These are phyloP conservation scores for Coregonus suidteri DNA, from an alignment of 2,797 vertebrate species.

Conservation along the genomic window DNA sequence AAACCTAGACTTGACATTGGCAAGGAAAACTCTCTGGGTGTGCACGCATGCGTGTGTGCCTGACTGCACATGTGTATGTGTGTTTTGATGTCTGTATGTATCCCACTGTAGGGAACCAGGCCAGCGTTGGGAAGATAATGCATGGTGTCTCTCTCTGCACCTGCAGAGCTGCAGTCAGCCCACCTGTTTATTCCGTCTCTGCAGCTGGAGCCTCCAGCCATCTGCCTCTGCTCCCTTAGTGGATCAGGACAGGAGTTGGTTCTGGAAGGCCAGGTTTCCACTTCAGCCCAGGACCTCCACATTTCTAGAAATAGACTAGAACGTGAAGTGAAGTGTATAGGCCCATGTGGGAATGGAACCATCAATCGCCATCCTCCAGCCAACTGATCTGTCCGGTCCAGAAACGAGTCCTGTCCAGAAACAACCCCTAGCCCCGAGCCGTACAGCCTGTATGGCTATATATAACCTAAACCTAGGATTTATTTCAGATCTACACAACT, in stretches of 20 bases:
- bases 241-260: neutral
- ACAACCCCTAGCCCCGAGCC: too few relatives aligned
- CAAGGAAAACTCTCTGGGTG: neutral
- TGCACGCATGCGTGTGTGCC: neutral
- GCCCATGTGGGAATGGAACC: neutral
- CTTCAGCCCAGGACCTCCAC: too few relatives aligned
- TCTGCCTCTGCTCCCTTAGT: neutral
- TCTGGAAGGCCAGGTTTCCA: neutral
- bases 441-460: too few relatives aligned
- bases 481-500: neutral
- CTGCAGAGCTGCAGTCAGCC: neutral
- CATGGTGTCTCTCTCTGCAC: neutral
- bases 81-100: neutral
- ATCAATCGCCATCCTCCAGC: neutral
- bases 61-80: neutral
- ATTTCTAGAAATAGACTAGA: neutral
- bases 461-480: too few relatives aligned
- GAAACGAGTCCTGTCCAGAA: too few relatives aligned
- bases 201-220: constrained; percentile 2
- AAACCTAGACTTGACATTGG: too few relatives aligned
- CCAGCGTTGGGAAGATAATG: neutral
- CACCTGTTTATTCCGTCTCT: constrained; percentile 5
- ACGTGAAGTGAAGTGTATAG: neutral
- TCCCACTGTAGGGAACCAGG: neutral
- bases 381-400: neutral